Conservation (phyloP, 2,113 vertebrate species). For the Xenus cinereus region DNA sequence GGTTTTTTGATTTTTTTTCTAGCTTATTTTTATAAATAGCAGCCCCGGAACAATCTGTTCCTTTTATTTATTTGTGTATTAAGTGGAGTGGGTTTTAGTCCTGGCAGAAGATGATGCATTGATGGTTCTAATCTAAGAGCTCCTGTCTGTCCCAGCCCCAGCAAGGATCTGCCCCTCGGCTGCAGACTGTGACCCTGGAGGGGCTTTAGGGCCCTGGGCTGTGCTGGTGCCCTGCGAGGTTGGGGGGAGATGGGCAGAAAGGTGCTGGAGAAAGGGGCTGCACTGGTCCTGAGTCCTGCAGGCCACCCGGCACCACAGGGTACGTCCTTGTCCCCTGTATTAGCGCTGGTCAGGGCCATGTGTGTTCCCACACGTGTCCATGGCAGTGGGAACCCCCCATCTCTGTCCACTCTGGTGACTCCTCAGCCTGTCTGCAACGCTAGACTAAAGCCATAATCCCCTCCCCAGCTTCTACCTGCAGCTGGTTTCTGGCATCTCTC, state of each 20-base stretch:
- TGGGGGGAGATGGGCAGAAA: background rate
- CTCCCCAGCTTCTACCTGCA: background rate
- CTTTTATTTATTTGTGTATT: conserved; percentile 15
- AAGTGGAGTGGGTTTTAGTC: background rate
- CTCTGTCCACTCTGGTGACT: background rate
- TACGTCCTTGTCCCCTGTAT: background rate
- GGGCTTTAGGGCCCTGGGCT: background rate
- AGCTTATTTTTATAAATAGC: conserved; percentile 1
- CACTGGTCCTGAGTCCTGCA: background rate
- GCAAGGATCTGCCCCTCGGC: background rate
- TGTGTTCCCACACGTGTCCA: fast-evolving
- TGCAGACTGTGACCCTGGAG: fast-evolving
- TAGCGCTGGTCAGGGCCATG: fast-evolving
- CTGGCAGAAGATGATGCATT: background rate
- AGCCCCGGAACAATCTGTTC: conserved; percentile 13
- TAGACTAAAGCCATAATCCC: fast-evolving
- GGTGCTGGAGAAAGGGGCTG: background rate
- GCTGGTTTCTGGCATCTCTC: background rate
- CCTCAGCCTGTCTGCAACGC: background rate
- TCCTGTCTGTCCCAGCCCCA: background rate
- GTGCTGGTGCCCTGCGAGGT: background rate
- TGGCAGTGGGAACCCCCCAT: background rate
- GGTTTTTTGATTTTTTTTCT: background rate
- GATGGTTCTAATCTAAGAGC: background rate
- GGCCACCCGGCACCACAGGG: fast-evolving